These are phyloP conservation scores for Calliscelio sp. DNA, from an alignment of 2,888 invertebrate species.

Conservation along the genomic window DNA sequence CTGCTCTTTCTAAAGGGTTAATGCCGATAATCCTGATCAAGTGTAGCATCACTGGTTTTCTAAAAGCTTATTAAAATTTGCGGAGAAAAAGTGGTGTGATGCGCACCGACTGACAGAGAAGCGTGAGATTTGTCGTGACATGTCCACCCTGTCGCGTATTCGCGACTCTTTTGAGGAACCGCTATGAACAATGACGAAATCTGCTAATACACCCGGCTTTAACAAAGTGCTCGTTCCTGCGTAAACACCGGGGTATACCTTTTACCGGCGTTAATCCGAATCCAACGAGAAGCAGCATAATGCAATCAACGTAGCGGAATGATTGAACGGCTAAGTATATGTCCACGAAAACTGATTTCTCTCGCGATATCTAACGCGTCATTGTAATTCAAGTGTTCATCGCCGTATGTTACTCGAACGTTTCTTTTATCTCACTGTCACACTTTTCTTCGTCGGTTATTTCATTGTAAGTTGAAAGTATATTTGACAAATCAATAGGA, in stretches of 20 bases:
- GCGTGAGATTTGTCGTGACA: conserved; percentile 80
- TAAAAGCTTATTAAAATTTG: conserved; percentile 68
- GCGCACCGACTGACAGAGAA: conserved; percentile 68
- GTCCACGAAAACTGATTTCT: conserved; percentile 80
- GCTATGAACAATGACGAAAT: conserved; percentile 78
- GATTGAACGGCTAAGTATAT: conserved; percentile 74
- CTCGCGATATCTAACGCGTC: conserved; percentile 79
- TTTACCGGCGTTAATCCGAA: no score
- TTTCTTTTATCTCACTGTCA: conserved; percentile 52
- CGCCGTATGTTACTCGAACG: conserved; percentile 75
- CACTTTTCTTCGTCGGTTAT: conserved; percentile 33
- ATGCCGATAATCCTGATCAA: conserved; percentile 66
- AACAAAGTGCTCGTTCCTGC: no score
- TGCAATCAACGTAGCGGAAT: conserved; percentile 82
- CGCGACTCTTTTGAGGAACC: conserved; percentile 77
- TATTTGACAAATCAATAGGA: conserved; percentile 43
- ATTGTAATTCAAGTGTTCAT: conserved; percentile 76
- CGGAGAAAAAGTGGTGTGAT: conserved; percentile 56
- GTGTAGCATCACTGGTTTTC: conserved; percentile 61
- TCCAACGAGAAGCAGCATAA: no score
- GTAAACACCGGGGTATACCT: no score
- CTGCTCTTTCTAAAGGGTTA: conserved; percentile 65
- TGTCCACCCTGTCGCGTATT: conserved; percentile 69
- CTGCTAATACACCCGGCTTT: conserved; percentile 81
- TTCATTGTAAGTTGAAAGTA: conserved; percentile 24